Conservation (phyloP, 2,888 invertebrate genomes). For the Chalcis sispes region DNA sequence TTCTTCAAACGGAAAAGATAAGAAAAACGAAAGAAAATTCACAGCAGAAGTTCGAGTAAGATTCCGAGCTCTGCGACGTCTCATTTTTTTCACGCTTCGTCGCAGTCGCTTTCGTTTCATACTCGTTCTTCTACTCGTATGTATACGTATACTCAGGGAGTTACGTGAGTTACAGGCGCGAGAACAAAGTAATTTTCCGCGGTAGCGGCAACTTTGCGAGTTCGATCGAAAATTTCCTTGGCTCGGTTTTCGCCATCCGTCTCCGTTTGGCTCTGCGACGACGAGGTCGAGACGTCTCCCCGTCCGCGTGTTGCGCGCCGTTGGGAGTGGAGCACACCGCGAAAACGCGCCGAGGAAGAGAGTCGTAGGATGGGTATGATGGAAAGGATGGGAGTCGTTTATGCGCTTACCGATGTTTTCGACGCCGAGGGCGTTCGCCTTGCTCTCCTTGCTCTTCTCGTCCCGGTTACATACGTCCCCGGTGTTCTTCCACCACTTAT, state of each 20-base stretch:
- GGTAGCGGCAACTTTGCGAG: conserved; percentile 14
- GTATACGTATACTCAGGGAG: background rate
- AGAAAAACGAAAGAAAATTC: conserved; percentile 61
- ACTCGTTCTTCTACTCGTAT: background rate
- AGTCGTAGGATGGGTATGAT: background rate
- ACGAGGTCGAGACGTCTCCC: background rate
- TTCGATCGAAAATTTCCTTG: conserved; percentile 18
- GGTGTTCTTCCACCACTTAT: conserved; percentile 99
- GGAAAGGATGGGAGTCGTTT: background rate
- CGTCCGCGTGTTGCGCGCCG: no score
- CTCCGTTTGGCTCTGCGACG: background rate
- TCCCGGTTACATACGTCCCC: conserved; percentile 93
- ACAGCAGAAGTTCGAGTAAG: conserved; percentile 60
- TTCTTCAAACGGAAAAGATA: background rate
- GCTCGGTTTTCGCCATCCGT: background rate
- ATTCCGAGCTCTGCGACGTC: conserved; percentile 61
- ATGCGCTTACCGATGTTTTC: conserved; percentile 86
- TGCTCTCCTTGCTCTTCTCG: conserved; percentile 92
- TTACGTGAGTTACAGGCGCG: background rate
- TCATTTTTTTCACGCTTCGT: conserved; percentile 42
- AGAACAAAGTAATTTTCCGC: conserved; percentile 14
- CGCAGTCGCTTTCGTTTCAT: background rate
- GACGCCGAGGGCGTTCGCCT: conserved; percentile 94
- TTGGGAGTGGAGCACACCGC: background rate
- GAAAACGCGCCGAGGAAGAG: no score